A percentile compares a stretch with the other conserved stretches of the same genome.
These are phyloP conservation scores for Sphaerodactylus townsendi DNA, from an alignment of 2,113 vertebrate genomes.

Conservation along the genomic window DNA sequence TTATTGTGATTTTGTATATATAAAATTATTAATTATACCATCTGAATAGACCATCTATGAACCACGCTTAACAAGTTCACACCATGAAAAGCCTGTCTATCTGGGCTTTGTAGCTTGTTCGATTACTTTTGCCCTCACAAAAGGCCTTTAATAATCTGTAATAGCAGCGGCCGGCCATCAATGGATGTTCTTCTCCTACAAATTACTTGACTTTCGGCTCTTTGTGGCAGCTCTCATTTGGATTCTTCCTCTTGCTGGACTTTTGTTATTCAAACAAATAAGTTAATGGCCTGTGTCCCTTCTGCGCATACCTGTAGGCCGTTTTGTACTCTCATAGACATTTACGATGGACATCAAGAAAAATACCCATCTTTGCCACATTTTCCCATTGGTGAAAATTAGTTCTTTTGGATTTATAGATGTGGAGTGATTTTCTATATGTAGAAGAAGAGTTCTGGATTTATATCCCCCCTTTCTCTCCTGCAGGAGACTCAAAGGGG, in stretches of 20 bases:
- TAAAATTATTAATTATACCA: no score
- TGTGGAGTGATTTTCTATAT: no score
- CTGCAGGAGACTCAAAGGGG: no score
- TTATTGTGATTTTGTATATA: background rate
- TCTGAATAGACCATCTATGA: background rate
- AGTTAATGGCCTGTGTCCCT: constrained; percentile 37
- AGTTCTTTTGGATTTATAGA: no score
- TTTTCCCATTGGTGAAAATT: background rate
- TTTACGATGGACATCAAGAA: no score
- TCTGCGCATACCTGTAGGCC: background rate
- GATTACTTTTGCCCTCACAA: constrained; percentile 26
- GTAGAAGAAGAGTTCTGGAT: no score
- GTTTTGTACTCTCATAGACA: background rate
- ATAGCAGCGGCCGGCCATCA: constrained; percentile 21
- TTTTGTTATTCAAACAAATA: constrained; percentile 41
- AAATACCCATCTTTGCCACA: no score
- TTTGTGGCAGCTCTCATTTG: constrained; percentile 5
- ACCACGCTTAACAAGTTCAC: background rate
- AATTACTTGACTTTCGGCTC: constrained; percentile 49
- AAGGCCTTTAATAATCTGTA: constrained; percentile 50
- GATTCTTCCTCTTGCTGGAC: constrained; percentile 30
- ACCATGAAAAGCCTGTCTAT: background rate
- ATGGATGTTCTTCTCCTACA: constrained; percentile 43
- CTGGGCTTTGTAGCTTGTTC: background rate
- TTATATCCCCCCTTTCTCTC: no score